A percentile compares a stretch with the other conserved stretches of the same genome.
Conservation (phyloP, 2,113 vertebrate species). For the Noctilio leporinus region DNA sequence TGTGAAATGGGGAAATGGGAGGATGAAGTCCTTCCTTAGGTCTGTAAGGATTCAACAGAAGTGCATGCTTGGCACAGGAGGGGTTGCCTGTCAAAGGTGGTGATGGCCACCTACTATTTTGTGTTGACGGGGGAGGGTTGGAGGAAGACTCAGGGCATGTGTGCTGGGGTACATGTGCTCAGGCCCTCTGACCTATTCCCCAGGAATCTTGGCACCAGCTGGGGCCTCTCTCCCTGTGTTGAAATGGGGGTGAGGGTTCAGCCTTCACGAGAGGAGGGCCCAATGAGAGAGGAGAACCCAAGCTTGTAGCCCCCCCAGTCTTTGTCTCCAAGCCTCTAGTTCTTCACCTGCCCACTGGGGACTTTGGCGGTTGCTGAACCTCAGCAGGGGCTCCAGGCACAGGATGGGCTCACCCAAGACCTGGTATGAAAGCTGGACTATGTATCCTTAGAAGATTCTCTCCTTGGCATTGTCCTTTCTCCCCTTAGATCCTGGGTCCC, state of each 20-base stretch:
- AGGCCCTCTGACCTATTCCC: neutral
- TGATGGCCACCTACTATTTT: neutral
- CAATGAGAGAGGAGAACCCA: neutral
- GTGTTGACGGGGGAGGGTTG: neutral
- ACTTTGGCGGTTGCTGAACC: accelerated
- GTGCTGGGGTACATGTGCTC: neutral
- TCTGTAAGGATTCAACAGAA: neutral
- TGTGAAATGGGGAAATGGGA: neutral
- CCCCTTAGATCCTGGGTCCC: neutral
- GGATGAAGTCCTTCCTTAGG: neutral
- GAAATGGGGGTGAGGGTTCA: neutral
- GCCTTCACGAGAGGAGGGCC: accelerated
- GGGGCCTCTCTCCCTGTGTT: neutral
- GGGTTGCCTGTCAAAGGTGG: accelerated
- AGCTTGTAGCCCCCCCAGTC: neutral
- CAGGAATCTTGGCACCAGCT: neutral
- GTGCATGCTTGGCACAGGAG: neutral
- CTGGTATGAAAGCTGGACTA: neutral
- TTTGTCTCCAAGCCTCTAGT: neutral
- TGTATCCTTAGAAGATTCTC: too few species aligned
- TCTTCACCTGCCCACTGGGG: neutral
- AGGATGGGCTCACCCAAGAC: neutral
- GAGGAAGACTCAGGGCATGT: accelerated
- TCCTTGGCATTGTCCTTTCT: neutral
- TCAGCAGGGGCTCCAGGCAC: accelerated